Evolutionary conservation across 2,888 invertebrate genomes (phyloP).

Genomic region (Aphrophora alni): DNA sequence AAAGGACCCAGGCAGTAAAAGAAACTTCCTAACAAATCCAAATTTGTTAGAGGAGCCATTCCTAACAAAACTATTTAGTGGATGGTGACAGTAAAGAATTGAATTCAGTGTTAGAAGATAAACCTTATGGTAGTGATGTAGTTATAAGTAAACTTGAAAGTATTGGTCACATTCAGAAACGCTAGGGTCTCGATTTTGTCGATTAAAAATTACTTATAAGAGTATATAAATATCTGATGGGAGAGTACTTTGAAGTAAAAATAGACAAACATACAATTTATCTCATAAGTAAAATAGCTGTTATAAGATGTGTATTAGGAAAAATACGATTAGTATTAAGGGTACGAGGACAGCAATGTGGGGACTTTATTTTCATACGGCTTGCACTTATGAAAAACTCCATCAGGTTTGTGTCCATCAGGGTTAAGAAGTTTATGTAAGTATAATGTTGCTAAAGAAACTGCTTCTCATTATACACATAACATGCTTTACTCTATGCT

Average conservation of each 20-base stretch:
- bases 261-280: conserved; percentile 45
- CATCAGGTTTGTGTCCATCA: background rate
- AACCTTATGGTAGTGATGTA: no score
- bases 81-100: conserved; percentile 32
- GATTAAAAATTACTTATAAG: background rate
- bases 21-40: no score
- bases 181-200: conserved; percentile 26
- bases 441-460: no score
- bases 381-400: background rate
- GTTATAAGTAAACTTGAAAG: conserved; percentile 12
- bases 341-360: conserved; percentile 49
- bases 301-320: conserved; percentile 49
- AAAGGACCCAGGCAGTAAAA: no score
- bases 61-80: conserved; percentile 23
- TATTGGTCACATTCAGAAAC: conserved; percentile 23
- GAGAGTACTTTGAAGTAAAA: conserved; percentile 42
- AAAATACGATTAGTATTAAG: conserved; percentile 43
- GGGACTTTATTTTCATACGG: conserved; percentile 48
- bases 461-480: no score
- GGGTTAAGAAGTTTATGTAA: no score
- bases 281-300: conserved; percentile 47
- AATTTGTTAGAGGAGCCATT: no score
- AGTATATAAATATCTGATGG: conserved; percentile 15
- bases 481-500: no score
- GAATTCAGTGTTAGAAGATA: no score